Base-by-base conservation (phyloP, 2,888 invertebrate species). In the Leucozona laternaria region DNA sequence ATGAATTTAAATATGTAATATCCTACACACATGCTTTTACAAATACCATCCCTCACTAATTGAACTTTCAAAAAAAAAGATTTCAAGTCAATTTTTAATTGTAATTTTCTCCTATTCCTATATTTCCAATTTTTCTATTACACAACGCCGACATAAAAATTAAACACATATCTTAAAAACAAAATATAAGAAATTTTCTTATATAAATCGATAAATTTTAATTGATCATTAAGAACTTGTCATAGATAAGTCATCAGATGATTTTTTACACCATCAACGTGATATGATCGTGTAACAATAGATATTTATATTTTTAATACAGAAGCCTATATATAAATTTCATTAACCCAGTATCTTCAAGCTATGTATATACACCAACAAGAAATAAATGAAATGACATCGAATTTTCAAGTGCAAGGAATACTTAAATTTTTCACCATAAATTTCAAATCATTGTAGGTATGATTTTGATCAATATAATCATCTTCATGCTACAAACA, bases 221-320 rank as follows among this genome's bases (percentile, higher is more conserved):
- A 84, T 79, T 84, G 71, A 79, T 76, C 64, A 84, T 66, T 66
- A 81, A 77, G 13, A 53, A 66, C 66, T 66, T 76, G 80, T 60
- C 76, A 77, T 55, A 85, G 80, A 80, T 81, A 76, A 76, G 70
- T 76, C 43, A 66, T 66, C 58, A 79, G 66, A 66, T 68, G 75
- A 58, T 71, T 57, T 55, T 28, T 58, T 50, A 76, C 31, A 68
- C 48, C 64, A 31, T 53, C 58, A 43, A 17, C 15, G 15, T 45
- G 58, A 55, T 53, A 60, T 13, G 34, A 57, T 66, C 31, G 20
- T 53, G 48, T 53, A 68, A 37, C 53, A 68, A 53, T 22, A 50
- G 37, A 34, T 43, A 50, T 25, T 20, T 50, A 13, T 22, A 50
- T 50, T 22, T 37, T 20, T 8, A 66, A 31, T 17, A 34, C 11